Evolutionary conservation across 2,797 vertebrate genomes (phyloP), one percentile per base, ranked within the genome.

Genomic region (Miichthys miiuy): DNA sequence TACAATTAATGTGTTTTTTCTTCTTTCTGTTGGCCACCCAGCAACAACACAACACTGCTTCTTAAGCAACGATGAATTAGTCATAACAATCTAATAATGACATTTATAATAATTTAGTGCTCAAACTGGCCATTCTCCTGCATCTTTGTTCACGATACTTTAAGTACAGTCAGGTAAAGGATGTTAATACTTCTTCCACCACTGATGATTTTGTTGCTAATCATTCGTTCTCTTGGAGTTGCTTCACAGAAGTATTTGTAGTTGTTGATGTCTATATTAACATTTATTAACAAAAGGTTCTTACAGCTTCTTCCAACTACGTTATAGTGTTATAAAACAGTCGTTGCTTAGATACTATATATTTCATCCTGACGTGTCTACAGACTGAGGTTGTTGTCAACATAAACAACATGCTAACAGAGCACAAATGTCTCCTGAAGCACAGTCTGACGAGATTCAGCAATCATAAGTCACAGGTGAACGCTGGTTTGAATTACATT

Each of bases 301-400:
- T 47, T 47, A 16, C 56, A 54, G 10, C 14, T 20, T 10, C 42
- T 57, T 41, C 48, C 0, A 1, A 13, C 12, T 44, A 44, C 12
- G 4, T 42, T 42, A 44, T 5, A 44, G 42, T 44, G 12, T 44
- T 44, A 44, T 14, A 44, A 44, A 44, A 4, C 42, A 12, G 11
- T 44, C 42, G 4, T 44, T 44, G 34, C 34, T 34, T 34, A 34
- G 34, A 38, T 5, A 44, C 3, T 14, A 12, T 13, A 44, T 5
- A 13, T 12, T 13, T 44, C 13, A 21, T 41, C 12, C 25, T 57
- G 42, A 30, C 8, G 56, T 62, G 23, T 65, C 21, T 6, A 10
- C n/a, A 50, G 18, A 16, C 52, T 50, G 25, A 67, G n/a, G 14
- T 34, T 68, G 38, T 20, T 51, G 25, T 21, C 21, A 82, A 60